phyloP scores from a whole-genome alignment of 1,140 invertebrate genomes.

The Caenorhabditis inopinata region DNA sequence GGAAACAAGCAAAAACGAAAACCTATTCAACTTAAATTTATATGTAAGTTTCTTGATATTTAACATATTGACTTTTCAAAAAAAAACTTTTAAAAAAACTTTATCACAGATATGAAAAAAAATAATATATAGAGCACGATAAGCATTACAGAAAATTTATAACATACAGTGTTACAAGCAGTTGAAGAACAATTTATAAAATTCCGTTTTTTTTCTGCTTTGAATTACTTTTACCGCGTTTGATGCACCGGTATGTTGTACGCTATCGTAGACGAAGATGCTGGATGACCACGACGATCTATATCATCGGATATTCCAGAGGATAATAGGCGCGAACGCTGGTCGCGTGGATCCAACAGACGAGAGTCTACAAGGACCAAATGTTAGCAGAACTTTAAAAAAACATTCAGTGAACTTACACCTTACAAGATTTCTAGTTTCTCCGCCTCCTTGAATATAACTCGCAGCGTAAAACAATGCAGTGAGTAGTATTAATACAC shows the following conservation, averaged over 20 bases:
- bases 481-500: conserved; percentile 47
- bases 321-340: conserved; percentile 40
- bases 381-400: not conserved
- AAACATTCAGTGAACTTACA: conserved; percentile 47
- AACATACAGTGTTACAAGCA: too few relatives aligned
- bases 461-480: conserved; percentile 57
- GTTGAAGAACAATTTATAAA: too few relatives aligned
- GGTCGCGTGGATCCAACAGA: conserved; percentile 26
- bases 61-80: too few relatives aligned
- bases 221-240: not conserved
- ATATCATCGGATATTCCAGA: conserved; percentile 23
- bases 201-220: too few relatives aligned
- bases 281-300: not conserved
- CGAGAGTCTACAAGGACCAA: conserved; percentile 36
- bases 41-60: too few relatives aligned
- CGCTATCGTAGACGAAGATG: not conserved
- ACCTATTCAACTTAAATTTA: too few relatives aligned
- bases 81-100: too few relatives aligned
- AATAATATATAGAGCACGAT: too few relatives aligned
- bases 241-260: not conserved
- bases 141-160: too few relatives aligned
- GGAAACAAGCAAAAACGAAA: too few relatives aligned
- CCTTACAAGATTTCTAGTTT: conserved; percentile 50
- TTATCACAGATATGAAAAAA: too few relatives aligned
- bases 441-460: conserved; percentile 58